Conservation (phyloP, 2,888 invertebrate species). For the Epistrophella euchroma region DNA sequence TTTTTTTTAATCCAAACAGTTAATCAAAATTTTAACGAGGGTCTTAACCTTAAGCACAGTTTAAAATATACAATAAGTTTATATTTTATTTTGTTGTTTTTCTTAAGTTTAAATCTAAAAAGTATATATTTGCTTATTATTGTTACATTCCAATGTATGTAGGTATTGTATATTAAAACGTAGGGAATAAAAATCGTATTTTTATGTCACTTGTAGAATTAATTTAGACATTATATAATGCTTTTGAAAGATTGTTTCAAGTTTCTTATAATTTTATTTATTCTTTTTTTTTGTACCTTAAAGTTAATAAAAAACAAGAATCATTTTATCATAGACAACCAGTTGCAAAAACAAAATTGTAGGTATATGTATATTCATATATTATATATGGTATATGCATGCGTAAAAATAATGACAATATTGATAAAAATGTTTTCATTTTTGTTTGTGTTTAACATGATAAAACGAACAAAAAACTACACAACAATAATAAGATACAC, state of each 20-base stretch:
- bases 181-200: conserved; percentile 44
- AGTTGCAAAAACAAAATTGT: conserved; percentile 66
- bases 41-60: conserved; percentile 23
- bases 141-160: conserved; percentile 46
- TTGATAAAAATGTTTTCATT: conserved; percentile 30
- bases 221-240: conserved; percentile 65
- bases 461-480: conserved; percentile 45
- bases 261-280: conserved; percentile 59
- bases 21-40: conserved; percentile 18
- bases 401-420: conserved; percentile 35
- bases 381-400: conserved; percentile 1
- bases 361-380: conserved; percentile 18
- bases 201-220: conserved; percentile 44
- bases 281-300: conserved; percentile 46
- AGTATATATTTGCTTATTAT: conserved; percentile 60
- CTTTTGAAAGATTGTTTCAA: conserved; percentile 74
- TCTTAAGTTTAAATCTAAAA: conserved; percentile 44
- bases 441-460: conserved; percentile 24
- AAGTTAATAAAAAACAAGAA: conserved; percentile 44
- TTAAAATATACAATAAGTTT: conserved; percentile 16
- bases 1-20: conserved; percentile 25
- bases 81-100: not conserved
- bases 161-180: conserved; percentile 58
- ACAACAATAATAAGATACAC: conserved; percentile 55
- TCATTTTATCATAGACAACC: conserved; percentile 69